Conservation (phyloP, 2,113 vertebrate genomes). For the Grammomys surdaster region DNA sequence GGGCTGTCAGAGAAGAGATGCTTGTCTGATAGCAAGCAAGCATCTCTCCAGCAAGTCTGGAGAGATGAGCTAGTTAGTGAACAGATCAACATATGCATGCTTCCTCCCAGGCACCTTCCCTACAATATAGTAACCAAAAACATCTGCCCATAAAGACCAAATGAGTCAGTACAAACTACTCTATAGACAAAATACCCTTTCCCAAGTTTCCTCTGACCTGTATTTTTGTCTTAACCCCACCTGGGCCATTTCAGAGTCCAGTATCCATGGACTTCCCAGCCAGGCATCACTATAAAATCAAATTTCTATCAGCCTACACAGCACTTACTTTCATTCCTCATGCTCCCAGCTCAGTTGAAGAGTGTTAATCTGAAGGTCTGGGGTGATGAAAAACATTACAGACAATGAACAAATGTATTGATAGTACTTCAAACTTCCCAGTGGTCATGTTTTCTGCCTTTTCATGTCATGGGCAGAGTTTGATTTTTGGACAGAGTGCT, state of each 20-base stretch:
- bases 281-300: slow-evolving; percentile 59
- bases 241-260: slow-evolving; percentile 17
- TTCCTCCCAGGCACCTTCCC: slow-evolving; percentile 16
- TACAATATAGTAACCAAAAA: slow-evolving; percentile 9
- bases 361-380: slow-evolving; percentile 37
- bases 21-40: slow-evolving; percentile 2
- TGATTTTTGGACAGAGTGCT: slow-evolving; percentile 33
- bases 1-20: slow-evolving; percentile 30
- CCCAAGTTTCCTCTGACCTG: neutral
- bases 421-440: neutral
- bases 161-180: slow-evolving; percentile 14
- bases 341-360: slow-evolving; percentile 22
- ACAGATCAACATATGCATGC: neutral
- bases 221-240: slow-evolving; percentile 18
- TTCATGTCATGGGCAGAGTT: neutral
- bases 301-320: slow-evolving; percentile 55
- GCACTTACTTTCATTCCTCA: slow-evolving; percentile 44
- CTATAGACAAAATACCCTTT: slow-evolving; percentile 48
- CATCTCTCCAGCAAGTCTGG: neutral
- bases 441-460: slow-evolving; percentile 1
- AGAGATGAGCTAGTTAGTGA: neutral
- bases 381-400: slow-evolving; percentile 9
- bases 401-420: slow-evolving; percentile 15
- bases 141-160: neutral
- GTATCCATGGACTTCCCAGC: neutral